phyloP scores from a whole-genome alignment of 2,113 vertebrate genomes.

The Hemibagrus wyckioides region DNA sequence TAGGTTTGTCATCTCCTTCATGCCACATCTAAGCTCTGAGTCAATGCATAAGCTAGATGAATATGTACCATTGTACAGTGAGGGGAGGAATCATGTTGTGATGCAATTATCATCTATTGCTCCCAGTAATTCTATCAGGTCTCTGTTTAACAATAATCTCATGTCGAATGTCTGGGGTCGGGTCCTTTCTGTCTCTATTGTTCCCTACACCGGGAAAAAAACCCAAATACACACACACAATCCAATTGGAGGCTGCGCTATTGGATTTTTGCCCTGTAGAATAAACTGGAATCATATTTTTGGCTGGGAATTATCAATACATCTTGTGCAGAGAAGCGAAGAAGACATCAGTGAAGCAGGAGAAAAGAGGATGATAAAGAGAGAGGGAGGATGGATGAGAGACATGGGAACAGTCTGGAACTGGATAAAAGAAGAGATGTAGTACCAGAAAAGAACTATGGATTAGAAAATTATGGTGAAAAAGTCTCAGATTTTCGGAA shows the following conservation, averaged over 20 bases:
- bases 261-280: slow-evolving; percentile 94
- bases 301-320: slow-evolving; percentile 98
- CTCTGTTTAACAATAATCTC: slow-evolving; percentile 91
- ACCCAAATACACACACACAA: slow-evolving; percentile 70
- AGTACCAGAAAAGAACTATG: slow-evolving; percentile 10
- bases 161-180: slow-evolving; percentile 86
- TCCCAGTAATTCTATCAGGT: slow-evolving; percentile 92
- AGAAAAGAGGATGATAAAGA: slow-evolving; percentile 56
- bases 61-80: slow-evolving; percentile 70
- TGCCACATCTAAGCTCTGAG: slow-evolving; percentile 66
- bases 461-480: neutral
- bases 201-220: slow-evolving; percentile 90
- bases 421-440: slow-evolving; percentile 16
- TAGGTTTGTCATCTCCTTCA: slow-evolving; percentile 58
- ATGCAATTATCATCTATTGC: slow-evolving; percentile 97
- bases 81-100: slow-evolving; percentile 80
- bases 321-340: slow-evolving; percentile 93
- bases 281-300: slow-evolving; percentile 97
- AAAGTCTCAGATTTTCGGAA: neutral
- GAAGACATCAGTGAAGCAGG: slow-evolving; percentile 85
- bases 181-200: slow-evolving; percentile 93
- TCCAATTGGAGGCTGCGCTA: slow-evolving; percentile 89
- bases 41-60: slow-evolving; percentile 74
- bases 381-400: slow-evolving; percentile 41
- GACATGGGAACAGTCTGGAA: slow-evolving; percentile 31